Base-by-base conservation (phyloP, 2,888 invertebrate species). In the Amphipoea lucens region DNA sequence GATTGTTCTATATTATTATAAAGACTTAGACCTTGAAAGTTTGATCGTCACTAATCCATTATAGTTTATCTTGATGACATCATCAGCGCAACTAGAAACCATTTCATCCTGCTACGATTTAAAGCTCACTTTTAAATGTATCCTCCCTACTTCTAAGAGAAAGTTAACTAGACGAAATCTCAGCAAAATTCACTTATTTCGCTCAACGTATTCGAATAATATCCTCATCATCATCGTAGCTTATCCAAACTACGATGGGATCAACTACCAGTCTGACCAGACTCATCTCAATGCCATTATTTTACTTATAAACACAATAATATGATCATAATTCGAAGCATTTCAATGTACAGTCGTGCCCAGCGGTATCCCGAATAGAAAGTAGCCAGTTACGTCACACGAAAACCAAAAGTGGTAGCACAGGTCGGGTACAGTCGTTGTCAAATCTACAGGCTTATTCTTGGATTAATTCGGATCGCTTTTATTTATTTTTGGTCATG, bases 391-490 rank as follows among this genome's bases (percentile, higher is more conserved):
- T 87, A 80, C 85, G 80, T 87, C 89, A 90, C 87, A 86, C 85
- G 82, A 92, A 93, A 94, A 94, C 90, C 91, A 94, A 93, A 93
- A 92, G 93, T 93, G 92, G 93, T 86, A 82, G 76, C 83, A 84
- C 89, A 74, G 82, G 88, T 85, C 73, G 5, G 9, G 89, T 88
- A 85, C 88, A 88, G 79, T 82, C 84, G 74, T 57, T 70, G 79
- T 75, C 86, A 74, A 81, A 76, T 77, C 60, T 23, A 69, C 36
- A n/a, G 45, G 60, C 36, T 67, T 76, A n/a, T 82, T 82, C n/a
- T 74, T 71, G n/a, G 62, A 74, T 82, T 67, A 67, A 63, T 63
- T 71, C 9, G 29, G 63, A 40, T 48, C n/a, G 20, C 9, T 69
- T n/a, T n/a, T 36, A 51, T 72, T 65, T 36, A 23, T 45, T 65